Percentiles rank a stretch among this genome's conserved stretches.
Evolutionary conservation across 2,113 vertebrate genomes (phyloP).

Genomic region (Steatornis caripensis): DNA sequence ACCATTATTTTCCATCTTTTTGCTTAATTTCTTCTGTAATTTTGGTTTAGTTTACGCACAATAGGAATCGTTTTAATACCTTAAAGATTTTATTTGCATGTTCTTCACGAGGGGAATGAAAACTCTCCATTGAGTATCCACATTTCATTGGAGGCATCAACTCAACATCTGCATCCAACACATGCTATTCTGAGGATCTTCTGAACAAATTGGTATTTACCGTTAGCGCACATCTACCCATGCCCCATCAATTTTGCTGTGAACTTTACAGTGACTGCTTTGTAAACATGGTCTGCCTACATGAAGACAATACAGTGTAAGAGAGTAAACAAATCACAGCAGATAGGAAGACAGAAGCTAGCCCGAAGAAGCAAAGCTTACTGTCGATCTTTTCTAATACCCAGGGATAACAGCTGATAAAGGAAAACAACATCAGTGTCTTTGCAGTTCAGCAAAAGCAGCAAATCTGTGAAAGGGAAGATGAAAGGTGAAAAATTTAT

Average conservation of each 20-base stretch:
- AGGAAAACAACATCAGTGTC: not conserved
- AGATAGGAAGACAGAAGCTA: not conserved
- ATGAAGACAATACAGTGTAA: not conserved
- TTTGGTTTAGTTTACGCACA: not conserved
- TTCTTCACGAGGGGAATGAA: not conserved
- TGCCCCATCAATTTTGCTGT: not conserved
- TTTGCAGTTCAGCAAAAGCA: not conserved
- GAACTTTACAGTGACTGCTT: not conserved
- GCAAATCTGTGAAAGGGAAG: not conserved
- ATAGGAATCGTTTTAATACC: not conserved
- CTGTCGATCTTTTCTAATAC: not conserved
- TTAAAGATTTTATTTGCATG: not conserved
- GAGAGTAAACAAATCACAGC: not conserved
- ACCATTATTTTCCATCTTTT: not conserved
- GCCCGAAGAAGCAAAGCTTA: not conserved
- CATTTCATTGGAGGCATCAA: not conserved
- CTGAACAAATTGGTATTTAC: not conserved
- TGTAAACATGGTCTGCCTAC: not conserved
- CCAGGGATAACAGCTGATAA: not conserved
- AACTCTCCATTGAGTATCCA: not conserved
- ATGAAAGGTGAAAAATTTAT: not conserved
- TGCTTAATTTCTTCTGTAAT: not conserved
- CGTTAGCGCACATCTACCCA: not conserved
- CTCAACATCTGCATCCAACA: not conserved
- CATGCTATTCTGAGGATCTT: not conserved